Conservation (phyloP, 2,797 vertebrate genomes). For the Podargus strigoides region DNA sequence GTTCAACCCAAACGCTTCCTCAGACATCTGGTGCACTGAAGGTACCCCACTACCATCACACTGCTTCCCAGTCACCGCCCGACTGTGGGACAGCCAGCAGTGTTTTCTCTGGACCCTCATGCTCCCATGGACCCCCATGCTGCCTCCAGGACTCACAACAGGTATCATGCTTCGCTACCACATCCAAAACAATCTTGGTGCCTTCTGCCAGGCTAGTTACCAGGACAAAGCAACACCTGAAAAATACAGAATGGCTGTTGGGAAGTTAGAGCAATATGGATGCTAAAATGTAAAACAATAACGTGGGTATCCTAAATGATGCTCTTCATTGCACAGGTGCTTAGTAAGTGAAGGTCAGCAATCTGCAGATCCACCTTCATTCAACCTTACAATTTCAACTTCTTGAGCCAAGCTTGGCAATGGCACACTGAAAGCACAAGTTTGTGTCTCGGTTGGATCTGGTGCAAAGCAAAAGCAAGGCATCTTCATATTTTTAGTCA, state of each 20-base stretch:
- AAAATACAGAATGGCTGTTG: neutral
- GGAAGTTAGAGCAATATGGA: neutral
- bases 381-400: neutral
- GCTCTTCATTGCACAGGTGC: neutral
- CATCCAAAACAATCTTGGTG: neutral
- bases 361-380: neutral
- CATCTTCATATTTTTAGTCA: neutral
- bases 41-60: fast-evolving
- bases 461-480: neutral
- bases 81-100: neutral
- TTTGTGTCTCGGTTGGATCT: neutral
- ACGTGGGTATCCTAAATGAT: neutral
- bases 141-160: neutral
- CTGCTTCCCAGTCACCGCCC: neutral
- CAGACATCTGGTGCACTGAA: neutral
- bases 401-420: neutral
- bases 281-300: neutral
- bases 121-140: fast-evolving
- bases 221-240: neutral
- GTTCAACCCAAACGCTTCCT: neutral
- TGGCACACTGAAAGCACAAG: neutral
- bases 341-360: no score
- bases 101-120: neutral
- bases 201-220: neutral
- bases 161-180: fast-evolving